phyloP scores from a whole-genome alignment of 1,140 invertebrate species.

The Drosophila littoralis region DNA sequence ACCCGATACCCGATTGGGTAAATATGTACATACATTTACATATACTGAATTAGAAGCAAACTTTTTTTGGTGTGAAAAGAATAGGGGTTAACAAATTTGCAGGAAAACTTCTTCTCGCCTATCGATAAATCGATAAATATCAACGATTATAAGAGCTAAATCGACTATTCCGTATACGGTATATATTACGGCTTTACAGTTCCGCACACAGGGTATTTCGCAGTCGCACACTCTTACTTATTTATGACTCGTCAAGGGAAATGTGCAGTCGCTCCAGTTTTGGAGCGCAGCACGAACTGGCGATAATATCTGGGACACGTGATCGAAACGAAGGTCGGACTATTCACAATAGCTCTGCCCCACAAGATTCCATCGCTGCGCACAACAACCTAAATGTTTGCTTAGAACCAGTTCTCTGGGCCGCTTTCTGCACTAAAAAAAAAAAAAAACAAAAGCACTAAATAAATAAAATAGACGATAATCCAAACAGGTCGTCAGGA shows the following conservation, averaged over 20 bases:
- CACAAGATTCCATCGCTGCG: neutral
- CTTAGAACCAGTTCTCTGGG: conserved; percentile 52
- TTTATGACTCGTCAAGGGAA: conserved; percentile 23
- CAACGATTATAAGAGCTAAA: neutral
- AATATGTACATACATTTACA: no score
- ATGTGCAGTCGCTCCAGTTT: conserved; percentile 26
- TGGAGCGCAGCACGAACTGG: neutral
- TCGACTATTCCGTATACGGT: neutral
- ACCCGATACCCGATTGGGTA: no score
- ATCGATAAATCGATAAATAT: no score
- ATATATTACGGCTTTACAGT: no score
- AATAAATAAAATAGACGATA: conserved; percentile 41
- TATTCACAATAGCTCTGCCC: conserved; percentile 6
- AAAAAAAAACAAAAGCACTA: conserved; percentile 27
- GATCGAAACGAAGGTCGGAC: conserved; percentile 44
- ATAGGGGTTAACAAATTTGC: no score
- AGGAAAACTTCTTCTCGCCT: no score
- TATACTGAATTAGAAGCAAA: no score
- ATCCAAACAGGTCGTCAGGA: conserved; percentile 34
- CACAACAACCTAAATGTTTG: conserved; percentile 25
- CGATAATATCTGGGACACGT: conserved; percentile 39
- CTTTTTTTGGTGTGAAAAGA: no score
- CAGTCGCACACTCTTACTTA: neutral
- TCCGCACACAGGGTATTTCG: neutral
- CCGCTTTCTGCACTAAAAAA: conserved; percentile 47